These are phyloP conservation scores for Calcarius ornatus DNA, from an alignment of 2,113 vertebrate genomes.

Conservation along the genomic window DNA sequence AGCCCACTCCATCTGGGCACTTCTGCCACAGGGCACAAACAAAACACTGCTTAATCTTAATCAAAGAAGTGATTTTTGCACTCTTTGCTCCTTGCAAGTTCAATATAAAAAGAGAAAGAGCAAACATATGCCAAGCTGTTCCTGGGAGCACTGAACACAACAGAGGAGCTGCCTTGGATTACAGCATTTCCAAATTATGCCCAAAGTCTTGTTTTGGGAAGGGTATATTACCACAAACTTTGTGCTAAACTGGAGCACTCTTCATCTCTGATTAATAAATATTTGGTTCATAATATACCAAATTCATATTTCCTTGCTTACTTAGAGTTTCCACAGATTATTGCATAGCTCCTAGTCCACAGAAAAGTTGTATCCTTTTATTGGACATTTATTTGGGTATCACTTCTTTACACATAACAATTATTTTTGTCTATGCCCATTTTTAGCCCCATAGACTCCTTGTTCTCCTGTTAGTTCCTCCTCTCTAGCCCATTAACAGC, in stretches of 20 bases:
- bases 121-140: slow-evolving; percentile 14
- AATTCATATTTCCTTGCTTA: not conserved
- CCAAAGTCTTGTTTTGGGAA: not conserved
- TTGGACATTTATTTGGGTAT: not conserved
- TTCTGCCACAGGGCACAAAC: slow-evolving; percentile 23
- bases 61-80: not conserved
- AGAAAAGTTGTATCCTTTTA: not conserved
- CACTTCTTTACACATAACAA: not conserved
- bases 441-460: not conserved
- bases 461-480: not conserved
- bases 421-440: not conserved
- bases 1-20: not conserved
- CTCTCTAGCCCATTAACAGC: not conserved
- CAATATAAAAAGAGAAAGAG: not conserved
- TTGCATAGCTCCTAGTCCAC: not conserved
- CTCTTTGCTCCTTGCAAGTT: not conserved
- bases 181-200: not conserved
- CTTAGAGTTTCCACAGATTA: not conserved
- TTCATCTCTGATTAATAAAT: not conserved
- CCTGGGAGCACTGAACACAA: not conserved
- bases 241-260: not conserved
- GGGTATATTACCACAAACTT: not conserved
- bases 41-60: not conserved
- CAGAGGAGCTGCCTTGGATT: not conserved
- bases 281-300: not conserved